phyloP scores from a whole-genome alignment of 2,113 vertebrate genomes.

The Sisor rabdophorus region DNA sequence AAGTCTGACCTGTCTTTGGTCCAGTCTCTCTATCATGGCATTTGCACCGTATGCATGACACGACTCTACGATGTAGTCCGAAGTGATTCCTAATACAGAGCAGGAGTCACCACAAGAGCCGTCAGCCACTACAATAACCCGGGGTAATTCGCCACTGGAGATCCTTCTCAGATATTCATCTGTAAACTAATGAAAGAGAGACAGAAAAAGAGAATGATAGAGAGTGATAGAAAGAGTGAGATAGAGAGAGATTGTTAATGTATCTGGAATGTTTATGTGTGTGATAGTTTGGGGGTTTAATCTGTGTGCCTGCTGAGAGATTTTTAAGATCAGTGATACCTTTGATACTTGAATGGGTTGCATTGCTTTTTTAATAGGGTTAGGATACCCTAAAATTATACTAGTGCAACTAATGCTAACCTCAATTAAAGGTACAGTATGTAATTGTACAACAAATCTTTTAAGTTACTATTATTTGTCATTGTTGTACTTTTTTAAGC shows the following conservation, averaged over 20 bases:
- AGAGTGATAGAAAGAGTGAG: conserved; percentile 1
- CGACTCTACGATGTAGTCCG: conserved; percentile 68
- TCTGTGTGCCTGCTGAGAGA: not conserved
- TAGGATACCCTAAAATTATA: no score
- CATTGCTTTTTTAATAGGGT: no score
- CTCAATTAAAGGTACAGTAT: no score
- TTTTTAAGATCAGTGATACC: not conserved
- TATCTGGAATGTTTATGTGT: not conserved
- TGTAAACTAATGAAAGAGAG: conserved; percentile 56
- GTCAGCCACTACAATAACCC: conserved; percentile 68
- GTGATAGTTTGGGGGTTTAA: not conserved
- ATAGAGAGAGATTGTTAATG: not conserved
- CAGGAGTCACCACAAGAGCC: conserved; percentile 72
- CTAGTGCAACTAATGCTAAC: no score
- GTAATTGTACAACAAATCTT: not conserved
- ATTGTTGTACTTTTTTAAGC: not conserved
- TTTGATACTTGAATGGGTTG: no score
- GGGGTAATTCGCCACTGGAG: conserved; percentile 57
- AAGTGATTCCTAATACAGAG: conserved; percentile 69
- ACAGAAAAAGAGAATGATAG: not conserved
- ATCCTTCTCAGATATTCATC: conserved; percentile 68
- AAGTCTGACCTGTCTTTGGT: conserved; percentile 68
- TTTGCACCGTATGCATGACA: conserved; percentile 71
- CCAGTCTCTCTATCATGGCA: conserved; percentile 66
- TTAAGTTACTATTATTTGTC: not conserved